Evolutionary conservation across 2,113 vertebrate species (phyloP).

Genomic region (Pterocles burchelli): DNA sequence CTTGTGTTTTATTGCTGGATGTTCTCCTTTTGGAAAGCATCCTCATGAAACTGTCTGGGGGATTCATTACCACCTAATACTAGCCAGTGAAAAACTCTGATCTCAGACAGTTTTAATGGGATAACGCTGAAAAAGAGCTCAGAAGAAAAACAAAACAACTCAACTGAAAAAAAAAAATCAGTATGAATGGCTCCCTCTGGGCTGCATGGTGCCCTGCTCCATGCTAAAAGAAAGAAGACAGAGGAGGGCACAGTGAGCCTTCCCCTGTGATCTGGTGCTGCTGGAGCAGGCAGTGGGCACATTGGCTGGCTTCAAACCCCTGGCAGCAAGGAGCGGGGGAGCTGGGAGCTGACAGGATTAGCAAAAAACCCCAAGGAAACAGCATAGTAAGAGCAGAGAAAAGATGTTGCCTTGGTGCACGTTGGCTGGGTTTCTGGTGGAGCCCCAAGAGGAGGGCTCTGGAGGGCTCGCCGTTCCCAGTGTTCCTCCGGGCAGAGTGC

Average conservation of each 20-base stretch:
- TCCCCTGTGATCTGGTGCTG: neutral
- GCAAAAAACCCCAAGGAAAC: neutral
- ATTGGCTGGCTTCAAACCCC: neutral
- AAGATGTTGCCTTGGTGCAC: neutral
- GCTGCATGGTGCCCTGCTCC: neutral
- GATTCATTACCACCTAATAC: slow-evolving; percentile 31
- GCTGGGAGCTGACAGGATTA: neutral
- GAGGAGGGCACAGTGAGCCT: neutral
- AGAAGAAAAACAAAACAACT: slow-evolving; percentile 32
- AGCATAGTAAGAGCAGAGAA: neutral
- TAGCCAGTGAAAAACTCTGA: slow-evolving; percentile 12
- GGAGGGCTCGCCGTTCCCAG: neutral
- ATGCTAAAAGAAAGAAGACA: neutral
- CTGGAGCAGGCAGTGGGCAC: neutral
- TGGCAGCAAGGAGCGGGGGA: neutral
- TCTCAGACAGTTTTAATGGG: slow-evolving; percentile 38
- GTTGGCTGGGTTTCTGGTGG: neutral
- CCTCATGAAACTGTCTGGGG: neutral
- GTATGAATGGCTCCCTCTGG: slow-evolving; percentile 9
- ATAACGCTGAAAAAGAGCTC: slow-evolving; percentile 35
- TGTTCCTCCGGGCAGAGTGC: neutral
- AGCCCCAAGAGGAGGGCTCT: neutral
- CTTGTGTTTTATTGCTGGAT: slow-evolving; percentile 36
- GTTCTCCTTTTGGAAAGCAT: slow-evolving; percentile 12
- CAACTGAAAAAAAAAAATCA: slow-evolving; percentile 38